Evolutionary conservation across 2,797 vertebrate species (phyloP).

Genomic region (Catostomus latipinnis): DNA sequence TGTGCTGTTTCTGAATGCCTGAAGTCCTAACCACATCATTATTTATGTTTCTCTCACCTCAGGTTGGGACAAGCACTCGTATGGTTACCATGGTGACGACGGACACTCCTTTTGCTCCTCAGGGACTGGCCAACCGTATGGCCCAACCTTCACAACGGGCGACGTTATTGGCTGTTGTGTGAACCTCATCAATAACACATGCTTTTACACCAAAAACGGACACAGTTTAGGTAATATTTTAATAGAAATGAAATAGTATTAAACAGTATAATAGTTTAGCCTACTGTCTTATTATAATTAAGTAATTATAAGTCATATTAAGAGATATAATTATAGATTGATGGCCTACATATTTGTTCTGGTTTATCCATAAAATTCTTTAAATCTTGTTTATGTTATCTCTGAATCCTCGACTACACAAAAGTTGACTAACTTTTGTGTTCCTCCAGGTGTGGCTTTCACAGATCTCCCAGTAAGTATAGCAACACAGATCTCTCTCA

Average conservation of each 20-base stretch:
- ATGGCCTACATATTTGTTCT: too few species aligned
- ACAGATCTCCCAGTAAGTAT: constrained; percentile 87
- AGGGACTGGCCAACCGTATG: constrained; percentile 97
- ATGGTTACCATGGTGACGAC: constrained; percentile 99
- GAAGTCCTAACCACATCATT: not conserved
- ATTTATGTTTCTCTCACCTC: constrained; percentile 45
- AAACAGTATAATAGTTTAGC: too few species aligned
- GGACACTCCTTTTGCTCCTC: constrained; percentile 99
- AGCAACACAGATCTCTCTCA: too few species aligned
- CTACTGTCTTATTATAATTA: not conserved
- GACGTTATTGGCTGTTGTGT: constrained; percentile 99
- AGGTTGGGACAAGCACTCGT: constrained; percentile 99
- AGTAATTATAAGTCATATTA: not conserved
- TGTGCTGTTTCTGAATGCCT: not conserved
- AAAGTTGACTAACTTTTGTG: constrained; percentile 21
- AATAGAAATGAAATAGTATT: not conserved
- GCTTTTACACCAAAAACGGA: constrained; percentile 91
- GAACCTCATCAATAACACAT: constrained; percentile 89
- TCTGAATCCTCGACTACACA: not conserved
- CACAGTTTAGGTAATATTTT: constrained; percentile 82
- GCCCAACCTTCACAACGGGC: constrained; percentile 98
- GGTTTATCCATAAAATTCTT: too few species aligned
- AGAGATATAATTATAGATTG: too few species aligned
- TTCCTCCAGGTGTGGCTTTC: constrained; percentile 85
- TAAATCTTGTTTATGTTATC: not conserved